These are phyloP conservation scores for Macroglossus sobrinus DNA, from an alignment of 2,113 vertebrate species.

Conservation along the genomic window DNA sequence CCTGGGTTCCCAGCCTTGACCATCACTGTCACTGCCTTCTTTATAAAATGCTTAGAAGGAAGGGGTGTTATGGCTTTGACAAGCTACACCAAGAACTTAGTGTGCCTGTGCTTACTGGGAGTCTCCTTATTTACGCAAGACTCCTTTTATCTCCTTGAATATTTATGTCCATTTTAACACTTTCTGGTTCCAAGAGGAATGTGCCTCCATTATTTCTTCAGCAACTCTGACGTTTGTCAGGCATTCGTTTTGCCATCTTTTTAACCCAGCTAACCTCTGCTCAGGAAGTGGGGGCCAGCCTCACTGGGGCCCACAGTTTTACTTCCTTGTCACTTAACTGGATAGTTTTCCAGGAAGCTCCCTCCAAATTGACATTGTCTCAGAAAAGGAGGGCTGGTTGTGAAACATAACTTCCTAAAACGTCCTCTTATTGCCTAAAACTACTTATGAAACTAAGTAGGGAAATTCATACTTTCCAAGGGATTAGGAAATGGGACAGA, in stretches of 20 bases:
- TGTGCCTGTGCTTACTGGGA: constrained; percentile 50
- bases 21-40: constrained; percentile 64
- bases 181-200: constrained; percentile 39
- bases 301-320: not conserved
- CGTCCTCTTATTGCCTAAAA: constrained; percentile 38
- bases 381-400: constrained; percentile 26
- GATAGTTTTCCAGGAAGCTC: constrained; percentile 22
- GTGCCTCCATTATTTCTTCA: not conserved
- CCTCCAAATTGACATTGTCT: not conserved
- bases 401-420: constrained; percentile 36
- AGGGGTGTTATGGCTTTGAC: constrained; percentile 17
- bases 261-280: constrained; percentile 51
- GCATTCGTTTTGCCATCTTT: constrained; percentile 60
- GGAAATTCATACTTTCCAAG: constrained; percentile 8
- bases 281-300: constrained; percentile 21
- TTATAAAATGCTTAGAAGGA: constrained; percentile 42
- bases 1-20: constrained; percentile 45
- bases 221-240: constrained; percentile 56
- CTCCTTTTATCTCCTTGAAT: constrained; percentile 34
- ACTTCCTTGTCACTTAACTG: constrained; percentile 28
- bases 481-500: not conserved
- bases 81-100: constrained; percentile 22
- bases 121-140: constrained; percentile 25
- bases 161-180: constrained; percentile 46
- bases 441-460: constrained; percentile 32